A percentile compares a stretch with the other conserved stretches of the same genome.
Conservation (phyloP, 2,113 vertebrate species). For the Nyctibius bracteatus region DNA sequence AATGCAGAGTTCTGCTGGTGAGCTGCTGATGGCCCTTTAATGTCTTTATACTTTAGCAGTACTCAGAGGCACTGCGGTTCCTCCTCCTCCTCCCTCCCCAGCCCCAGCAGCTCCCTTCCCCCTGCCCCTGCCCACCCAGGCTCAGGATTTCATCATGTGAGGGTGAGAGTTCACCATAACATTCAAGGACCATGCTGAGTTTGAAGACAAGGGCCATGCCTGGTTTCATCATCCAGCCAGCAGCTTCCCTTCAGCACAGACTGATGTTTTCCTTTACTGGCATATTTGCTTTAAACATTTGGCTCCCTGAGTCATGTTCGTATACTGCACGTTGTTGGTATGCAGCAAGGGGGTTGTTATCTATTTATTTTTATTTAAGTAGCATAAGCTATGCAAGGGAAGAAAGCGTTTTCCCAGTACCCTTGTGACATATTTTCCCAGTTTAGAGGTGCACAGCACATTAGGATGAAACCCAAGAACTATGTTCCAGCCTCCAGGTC, state of each 20-base stretch:
- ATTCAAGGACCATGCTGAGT: background rate
- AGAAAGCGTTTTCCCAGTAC: background rate
- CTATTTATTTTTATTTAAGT: conserved; percentile 21
- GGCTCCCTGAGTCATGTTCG: background rate
- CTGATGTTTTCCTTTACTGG: background rate
- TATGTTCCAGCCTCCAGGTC: background rate
- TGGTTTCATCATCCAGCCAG: background rate
- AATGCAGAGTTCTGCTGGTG: conserved; percentile 28
- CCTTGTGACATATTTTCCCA: background rate
- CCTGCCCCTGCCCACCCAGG: background rate
- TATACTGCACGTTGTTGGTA: background rate
- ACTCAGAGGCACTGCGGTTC: background rate
- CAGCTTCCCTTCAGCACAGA: background rate
- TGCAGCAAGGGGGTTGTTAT: background rate
- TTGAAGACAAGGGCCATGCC: background rate
- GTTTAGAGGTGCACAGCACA: background rate
- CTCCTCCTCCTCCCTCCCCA: background rate
- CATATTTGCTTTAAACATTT: background rate
- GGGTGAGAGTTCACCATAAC: background rate
- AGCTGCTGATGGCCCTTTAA: conserved; percentile 56
- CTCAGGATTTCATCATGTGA: background rate
- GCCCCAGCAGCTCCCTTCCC: background rate
- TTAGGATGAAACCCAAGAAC: background rate
- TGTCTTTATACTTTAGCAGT: conserved; percentile 20
- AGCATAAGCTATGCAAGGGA: background rate